A percentile compares a stretch with the other conserved stretches of the same genome.
Evolutionary conservation across 2,797 vertebrate genomes (phyloP).

Genomic region (Anguilla marmorata): DNA sequence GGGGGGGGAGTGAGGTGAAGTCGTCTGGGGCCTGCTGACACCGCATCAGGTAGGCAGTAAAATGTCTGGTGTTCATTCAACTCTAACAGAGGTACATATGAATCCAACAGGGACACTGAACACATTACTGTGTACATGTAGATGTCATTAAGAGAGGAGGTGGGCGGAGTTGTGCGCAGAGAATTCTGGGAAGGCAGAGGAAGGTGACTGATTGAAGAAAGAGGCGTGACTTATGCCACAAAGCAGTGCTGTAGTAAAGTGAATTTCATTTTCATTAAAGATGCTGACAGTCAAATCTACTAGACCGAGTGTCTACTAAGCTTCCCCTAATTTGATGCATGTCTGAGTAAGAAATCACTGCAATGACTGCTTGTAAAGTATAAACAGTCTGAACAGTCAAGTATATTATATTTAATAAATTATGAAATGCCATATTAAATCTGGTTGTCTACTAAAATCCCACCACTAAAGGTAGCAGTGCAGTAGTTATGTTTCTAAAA

Average conservation of each 20-base stretch:
- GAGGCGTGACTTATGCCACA: slow-evolving; percentile 24
- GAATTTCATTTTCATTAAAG: neutral
- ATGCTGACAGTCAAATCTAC: neutral
- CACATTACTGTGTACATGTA: neutral
- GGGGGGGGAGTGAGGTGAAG: neutral
- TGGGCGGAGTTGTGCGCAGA: neutral
- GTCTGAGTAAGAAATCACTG: neutral
- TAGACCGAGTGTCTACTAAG: neutral
- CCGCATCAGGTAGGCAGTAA: neutral
- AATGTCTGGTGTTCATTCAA: neutral
- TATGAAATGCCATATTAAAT: neutral
- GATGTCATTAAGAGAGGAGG: neutral
- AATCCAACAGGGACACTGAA: too few species aligned
- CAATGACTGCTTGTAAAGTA: neutral
- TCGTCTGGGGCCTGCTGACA: slow-evolving; percentile 21
- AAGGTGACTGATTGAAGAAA: slow-evolving; percentile 23
- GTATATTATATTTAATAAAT: neutral
- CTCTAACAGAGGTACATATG: too few species aligned
- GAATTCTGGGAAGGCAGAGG: neutral
- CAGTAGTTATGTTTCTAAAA: neutral
- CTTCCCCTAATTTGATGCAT: neutral
- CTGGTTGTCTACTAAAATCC: neutral
- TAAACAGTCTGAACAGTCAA: neutral
- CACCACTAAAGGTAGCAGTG: neutral
- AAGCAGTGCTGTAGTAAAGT: neutral